A percentile compares a stretch with the other conserved stretches of the same genome.
Conservation (phyloP, 1,140 invertebrate genomes). For the Neuroterus valhalla region DNA sequence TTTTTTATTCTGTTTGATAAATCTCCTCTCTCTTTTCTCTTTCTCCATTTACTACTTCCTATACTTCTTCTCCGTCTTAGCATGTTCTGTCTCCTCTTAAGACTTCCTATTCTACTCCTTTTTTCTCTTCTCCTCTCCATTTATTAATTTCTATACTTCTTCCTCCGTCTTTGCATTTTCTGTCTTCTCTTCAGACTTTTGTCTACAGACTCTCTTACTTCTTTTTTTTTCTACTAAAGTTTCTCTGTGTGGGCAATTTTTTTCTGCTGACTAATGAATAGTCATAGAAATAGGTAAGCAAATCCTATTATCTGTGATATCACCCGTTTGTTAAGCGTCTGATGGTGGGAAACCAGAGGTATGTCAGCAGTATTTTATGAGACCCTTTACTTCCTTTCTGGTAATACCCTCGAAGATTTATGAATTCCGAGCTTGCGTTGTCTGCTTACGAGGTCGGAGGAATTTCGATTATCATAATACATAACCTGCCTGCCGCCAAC, state of each 20-base stretch:
- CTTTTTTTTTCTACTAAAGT: too few species aligned
- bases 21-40: not conserved
- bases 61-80: too few species aligned
- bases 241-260: too few species aligned
- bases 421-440: conserved; percentile 13
- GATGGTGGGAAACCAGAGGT: conserved; percentile 33
- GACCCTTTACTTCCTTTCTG: conserved; percentile 13
- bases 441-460: conserved; percentile 9
- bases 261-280: not conserved
- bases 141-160: not conserved
- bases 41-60: not conserved
- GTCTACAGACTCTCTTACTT: too few species aligned
- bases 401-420: conserved; percentile 48
- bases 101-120: too few species aligned
- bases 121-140: too few species aligned
- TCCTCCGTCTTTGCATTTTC: not conserved
- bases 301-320: not conserved
- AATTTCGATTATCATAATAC: conserved; percentile 39
- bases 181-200: too few species aligned
- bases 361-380: conserved; percentile 44
- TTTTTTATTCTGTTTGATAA: too few species aligned
- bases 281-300: not conserved
- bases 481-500: conserved; percentile 33
- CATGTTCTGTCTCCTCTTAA: too few species aligned
- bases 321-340: not conserved